Base-by-base conservation (phyloP, 2,797 vertebrate genomes). In the Poeciliopsis paucimaculata region DNA sequence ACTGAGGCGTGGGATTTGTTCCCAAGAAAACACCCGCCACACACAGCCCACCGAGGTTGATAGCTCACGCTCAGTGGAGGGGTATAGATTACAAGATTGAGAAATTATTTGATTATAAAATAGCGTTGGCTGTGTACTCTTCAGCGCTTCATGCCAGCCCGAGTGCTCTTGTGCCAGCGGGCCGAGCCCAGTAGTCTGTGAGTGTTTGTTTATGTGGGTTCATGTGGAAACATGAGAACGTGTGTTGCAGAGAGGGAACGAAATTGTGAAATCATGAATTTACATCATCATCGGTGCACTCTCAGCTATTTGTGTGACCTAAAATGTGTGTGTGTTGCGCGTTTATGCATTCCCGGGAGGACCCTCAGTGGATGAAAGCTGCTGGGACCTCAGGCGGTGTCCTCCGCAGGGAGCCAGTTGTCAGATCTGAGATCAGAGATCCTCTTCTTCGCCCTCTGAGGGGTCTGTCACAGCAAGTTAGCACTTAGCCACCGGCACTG, bases 101-200 rank as follows among this genome's bases (percentile, higher is more conserved):
- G 87, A 92, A 93, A 93, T 94, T 84, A 94, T 94, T 93, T 93
- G 87, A 93, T 93, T 92, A 91, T 92, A 91, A 92, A 93, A 90
- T 84, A 92, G 74, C 23, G 1, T 77, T 39, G 80, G 84, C 88
- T 90, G 91, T 90, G 88, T 92, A 88, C 88, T 92, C 82, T 88
- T 77, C 84, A 62, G 81, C 57, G 77, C 66, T 77, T 78, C 13
- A 0, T 89, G 91, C 94, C 94, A 94, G 77, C 78, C 88, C 73
- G 77, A 53, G 72, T n/a, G 45, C 78, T 72, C 74, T 75, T 86
- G 84, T 88, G 90, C 90, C 90, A 89, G 75, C 66, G 80, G 84
- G 80, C 81, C 31, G 2, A 77, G 76, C 62, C 57, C 76, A 73
- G 83, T 34, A 74, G 72, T 62, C 55, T 79, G 77, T 73, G 79